phyloP scores from a whole-genome alignment of 2,888 invertebrate species.

The Netelia fuscicornis region DNA sequence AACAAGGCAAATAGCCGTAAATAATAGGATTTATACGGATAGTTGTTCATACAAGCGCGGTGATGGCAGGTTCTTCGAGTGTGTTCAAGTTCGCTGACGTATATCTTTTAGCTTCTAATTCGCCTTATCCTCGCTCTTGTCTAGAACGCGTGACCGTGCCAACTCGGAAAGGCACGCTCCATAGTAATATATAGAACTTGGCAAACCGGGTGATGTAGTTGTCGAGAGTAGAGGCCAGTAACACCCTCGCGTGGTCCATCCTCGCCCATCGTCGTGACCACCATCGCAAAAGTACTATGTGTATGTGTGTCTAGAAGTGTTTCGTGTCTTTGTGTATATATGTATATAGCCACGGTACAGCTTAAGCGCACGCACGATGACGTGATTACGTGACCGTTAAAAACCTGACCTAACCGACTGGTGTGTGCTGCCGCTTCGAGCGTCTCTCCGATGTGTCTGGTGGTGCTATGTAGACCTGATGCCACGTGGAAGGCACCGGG shows the following conservation, averaged over 20 bases:
- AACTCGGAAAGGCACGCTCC: background rate
- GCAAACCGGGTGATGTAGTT: slow-evolving; percentile 2
- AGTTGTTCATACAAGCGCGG: background rate
- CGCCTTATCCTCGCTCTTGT: background rate
- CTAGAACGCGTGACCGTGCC: slow-evolving; percentile 15
- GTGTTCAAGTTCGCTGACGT: background rate
- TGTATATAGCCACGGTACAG: slow-evolving; percentile 38
- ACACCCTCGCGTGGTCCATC: slow-evolving; percentile 79
- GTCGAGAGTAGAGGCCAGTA: slow-evolving; percentile 26
- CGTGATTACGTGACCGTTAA: slow-evolving; percentile 82
- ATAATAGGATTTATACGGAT: slow-evolving; percentile 1
- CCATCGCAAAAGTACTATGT: slow-evolving; percentile 46
- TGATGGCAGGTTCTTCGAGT: background rate
- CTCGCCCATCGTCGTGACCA: slow-evolving; percentile 60
- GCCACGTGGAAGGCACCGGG: slow-evolving; percentile 69
- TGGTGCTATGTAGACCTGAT: slow-evolving; percentile 62
- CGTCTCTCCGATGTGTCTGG: slow-evolving; percentile 55
- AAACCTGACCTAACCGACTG: slow-evolving; percentile 82
- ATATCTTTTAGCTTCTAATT: background rate
- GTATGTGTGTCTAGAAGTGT: background rate
- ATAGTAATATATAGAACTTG: slow-evolving; percentile 7
- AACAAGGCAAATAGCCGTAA: background rate
- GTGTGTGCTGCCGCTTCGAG: slow-evolving; percentile 57
- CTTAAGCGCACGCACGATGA: slow-evolving; percentile 79
- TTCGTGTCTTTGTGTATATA: background rate